Percentiles rank a stretch among this genome's conserved stretches.
phyloP scores from a whole-genome alignment of 1,140 invertebrate species.

The Drosophila sp. region DNA sequence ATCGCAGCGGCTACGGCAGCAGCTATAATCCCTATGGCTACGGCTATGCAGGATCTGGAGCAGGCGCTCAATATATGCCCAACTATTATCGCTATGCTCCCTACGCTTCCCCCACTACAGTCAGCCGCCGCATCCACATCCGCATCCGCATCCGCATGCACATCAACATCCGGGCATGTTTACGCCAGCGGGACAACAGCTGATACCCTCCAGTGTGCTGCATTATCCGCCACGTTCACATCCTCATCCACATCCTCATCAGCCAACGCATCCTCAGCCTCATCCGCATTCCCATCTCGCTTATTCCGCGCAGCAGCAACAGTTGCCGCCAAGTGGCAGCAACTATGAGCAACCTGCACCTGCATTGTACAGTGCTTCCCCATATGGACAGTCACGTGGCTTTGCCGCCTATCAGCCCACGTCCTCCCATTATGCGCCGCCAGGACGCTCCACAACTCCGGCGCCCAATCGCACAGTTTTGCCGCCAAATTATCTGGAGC shows the following conservation, averaged over 20 bases:
- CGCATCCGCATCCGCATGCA: constrained; percentile 26
- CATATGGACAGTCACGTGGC: constrained; percentile 50
- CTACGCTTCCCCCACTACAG: constrained; percentile 76
- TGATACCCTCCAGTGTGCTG: constrained; percentile 72
- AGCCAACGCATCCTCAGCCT: constrained; percentile 33
- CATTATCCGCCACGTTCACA: constrained; percentile 66
- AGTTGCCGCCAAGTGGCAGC: constrained; percentile 28
- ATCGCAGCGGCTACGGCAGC: constrained; percentile 22
- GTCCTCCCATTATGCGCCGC: constrained; percentile 54
- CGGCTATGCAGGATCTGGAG: constrained; percentile 41
- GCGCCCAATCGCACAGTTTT: constrained; percentile 73
- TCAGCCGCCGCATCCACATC: constrained; percentile 44
- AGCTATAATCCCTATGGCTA: constrained; percentile 38
- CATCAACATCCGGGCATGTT: constrained; percentile 65
- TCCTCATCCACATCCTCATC: constrained; percentile 36
- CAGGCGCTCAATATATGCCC: constrained; percentile 55
- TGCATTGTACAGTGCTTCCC: constrained; percentile 60
- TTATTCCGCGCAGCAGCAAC: constrained; percentile 33
- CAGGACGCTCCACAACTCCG: constrained; percentile 62
- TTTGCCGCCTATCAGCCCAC: constrained; percentile 55
- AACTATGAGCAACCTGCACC: constrained; percentile 61
- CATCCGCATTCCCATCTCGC: constrained; percentile 23
- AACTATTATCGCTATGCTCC: constrained; percentile 74
- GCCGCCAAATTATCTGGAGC: constrained; percentile 70
- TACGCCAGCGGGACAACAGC: constrained; percentile 71